Percentiles rank a stretch among this genome's conserved stretches.
phyloP scores from a whole-genome alignment of 1,140 invertebrate genomes.

The Drosophila melanica region DNA sequence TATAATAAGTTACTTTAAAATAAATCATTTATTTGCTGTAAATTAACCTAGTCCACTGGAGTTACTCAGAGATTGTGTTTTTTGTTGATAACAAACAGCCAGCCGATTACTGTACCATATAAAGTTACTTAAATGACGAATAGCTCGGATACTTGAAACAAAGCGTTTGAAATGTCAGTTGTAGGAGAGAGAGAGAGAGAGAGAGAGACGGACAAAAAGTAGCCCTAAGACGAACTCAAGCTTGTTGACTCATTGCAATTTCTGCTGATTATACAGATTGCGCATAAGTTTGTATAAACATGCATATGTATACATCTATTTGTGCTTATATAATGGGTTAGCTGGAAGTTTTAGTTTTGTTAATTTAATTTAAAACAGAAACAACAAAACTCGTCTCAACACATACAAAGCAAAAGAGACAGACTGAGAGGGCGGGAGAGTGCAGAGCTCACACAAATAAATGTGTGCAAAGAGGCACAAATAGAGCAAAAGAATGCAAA shows the following conservation, averaged over 20 bases:
- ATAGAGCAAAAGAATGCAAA: constrained; percentile 21
- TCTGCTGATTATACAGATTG: constrained; percentile 8
- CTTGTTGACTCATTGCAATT: constrained; percentile 26
- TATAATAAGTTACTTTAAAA: neutral
- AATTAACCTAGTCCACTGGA: neutral
- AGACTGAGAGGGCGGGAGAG: neutral
- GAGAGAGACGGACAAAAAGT: neutral
- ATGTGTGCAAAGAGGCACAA: constrained; percentile 11
- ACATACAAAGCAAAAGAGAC: constrained; percentile 2
- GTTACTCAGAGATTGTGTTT: constrained; percentile 10
- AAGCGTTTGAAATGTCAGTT: neutral
- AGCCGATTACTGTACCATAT: neutral
- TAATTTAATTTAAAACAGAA: constrained; percentile 67
- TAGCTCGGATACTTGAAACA: neutral
- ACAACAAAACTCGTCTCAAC: constrained; percentile 43
- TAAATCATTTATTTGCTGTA: neutral
- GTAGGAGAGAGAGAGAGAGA: neutral
- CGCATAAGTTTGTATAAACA: too few relatives aligned
- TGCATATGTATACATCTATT: neutral
- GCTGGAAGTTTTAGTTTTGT: constrained; percentile 30
- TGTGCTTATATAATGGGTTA: constrained; percentile 19
- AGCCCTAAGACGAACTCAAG: constrained; percentile 7
- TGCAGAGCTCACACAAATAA: constrained; percentile 9
- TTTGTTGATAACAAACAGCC: constrained; percentile 20
- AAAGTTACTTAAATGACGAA: constrained; percentile 21